Conservation (phyloP, 2,888 invertebrate species). For the Serripes groenlandicus region DNA sequence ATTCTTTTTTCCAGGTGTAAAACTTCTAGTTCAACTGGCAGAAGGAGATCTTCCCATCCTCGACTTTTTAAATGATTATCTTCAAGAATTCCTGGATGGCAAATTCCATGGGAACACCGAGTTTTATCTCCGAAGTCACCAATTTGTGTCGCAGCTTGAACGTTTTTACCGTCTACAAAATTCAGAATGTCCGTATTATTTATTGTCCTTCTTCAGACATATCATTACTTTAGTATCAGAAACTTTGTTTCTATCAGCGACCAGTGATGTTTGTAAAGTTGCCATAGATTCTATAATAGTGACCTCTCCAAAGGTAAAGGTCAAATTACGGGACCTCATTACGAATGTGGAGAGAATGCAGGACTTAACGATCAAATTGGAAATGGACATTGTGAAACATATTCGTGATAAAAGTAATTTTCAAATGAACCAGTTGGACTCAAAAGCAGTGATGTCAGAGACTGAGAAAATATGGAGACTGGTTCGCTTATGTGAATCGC, state of each 20-base stretch:
- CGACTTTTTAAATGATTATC: slow-evolving; percentile 64
- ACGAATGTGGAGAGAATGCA: slow-evolving; percentile 53
- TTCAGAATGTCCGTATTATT: slow-evolving; percentile 60
- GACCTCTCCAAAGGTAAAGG: slow-evolving; percentile 61
- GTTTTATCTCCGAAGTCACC: slow-evolving; percentile 65
- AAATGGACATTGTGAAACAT: slow-evolving; percentile 55
- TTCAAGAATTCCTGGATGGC: slow-evolving; percentile 60
- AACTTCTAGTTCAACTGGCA: slow-evolving; percentile 66
- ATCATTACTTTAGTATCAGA: slow-evolving; percentile 68
- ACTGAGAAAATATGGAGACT: slow-evolving; percentile 64
- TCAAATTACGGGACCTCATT: slow-evolving; percentile 58
- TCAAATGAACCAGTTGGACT: slow-evolving; percentile 55
- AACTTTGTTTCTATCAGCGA: slow-evolving; percentile 63
- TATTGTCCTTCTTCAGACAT: slow-evolving; percentile 67
- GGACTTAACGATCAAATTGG: slow-evolving; percentile 61
- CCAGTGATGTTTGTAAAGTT: slow-evolving; percentile 67
- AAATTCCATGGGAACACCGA: slow-evolving; percentile 66
- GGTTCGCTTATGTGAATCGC: slow-evolving; percentile 48
- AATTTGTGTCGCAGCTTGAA: slow-evolving; percentile 65
- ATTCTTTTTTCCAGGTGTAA: slow-evolving; percentile 63
- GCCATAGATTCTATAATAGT: slow-evolving; percentile 68
- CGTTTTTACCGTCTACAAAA: slow-evolving; percentile 59
- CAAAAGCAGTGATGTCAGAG: slow-evolving; percentile 59
- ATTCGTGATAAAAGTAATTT: slow-evolving; percentile 50
- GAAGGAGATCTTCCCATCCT: slow-evolving; percentile 71